phyloP scores from a whole-genome alignment of 2,888 invertebrate species.

The Torymus aiolomorphi region DNA sequence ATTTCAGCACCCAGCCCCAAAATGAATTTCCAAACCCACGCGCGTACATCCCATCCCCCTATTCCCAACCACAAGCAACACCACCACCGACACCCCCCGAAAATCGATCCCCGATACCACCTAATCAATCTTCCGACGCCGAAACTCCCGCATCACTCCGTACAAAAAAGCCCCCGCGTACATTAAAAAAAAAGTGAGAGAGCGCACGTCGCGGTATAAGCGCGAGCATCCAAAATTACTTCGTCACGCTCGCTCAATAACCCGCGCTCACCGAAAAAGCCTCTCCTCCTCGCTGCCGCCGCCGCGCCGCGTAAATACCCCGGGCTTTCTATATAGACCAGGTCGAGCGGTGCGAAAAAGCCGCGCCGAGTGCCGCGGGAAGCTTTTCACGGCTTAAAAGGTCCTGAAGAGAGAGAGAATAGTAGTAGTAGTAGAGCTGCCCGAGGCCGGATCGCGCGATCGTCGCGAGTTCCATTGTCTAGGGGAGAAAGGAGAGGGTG shows the following conservation, averaged over 20 bases:
- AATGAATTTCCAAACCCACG: too few species aligned
- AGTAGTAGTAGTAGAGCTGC: background rate
- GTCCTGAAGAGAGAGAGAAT: conserved; percentile 14
- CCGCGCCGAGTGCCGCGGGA: background rate
- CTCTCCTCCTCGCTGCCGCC: too few species aligned
- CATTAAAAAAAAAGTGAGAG: too few species aligned
- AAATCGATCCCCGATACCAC: too few species aligned
- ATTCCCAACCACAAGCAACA: too few species aligned
- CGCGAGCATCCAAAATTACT: background rate
- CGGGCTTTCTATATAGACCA: conserved; percentile 22
- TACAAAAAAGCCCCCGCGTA: too few species aligned
- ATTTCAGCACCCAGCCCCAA: too few species aligned
- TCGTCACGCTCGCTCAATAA: conserved; percentile 31
- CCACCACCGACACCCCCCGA: too few species aligned
- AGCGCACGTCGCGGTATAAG: background rate
- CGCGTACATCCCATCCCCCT: too few species aligned
- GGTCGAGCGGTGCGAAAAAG: conserved; percentile 35
- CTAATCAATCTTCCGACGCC: too few species aligned
- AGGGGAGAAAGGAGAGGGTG: background rate
- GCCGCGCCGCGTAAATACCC: conserved; percentile 13
- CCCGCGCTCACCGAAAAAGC: background rate
- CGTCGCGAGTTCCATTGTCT: background rate
- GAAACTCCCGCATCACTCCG: too few species aligned
- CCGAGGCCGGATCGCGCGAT: too few species aligned
- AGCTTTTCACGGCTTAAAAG: conserved; percentile 51